phyloP scores from a whole-genome alignment of 2,888 invertebrate genomes.

The Epiblema foenella region DNA sequence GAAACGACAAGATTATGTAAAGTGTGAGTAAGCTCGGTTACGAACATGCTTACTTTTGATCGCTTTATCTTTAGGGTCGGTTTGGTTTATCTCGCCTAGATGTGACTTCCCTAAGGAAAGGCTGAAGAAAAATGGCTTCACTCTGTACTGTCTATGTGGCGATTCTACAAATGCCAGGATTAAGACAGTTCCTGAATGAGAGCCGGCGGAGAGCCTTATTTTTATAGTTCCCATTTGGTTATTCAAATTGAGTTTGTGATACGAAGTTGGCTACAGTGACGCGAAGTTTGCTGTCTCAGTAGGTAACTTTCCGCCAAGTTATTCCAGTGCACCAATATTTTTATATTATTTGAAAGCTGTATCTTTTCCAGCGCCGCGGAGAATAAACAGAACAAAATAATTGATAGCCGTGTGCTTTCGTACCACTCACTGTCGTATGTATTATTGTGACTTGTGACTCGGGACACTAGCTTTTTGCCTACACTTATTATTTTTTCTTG shows the following conservation, averaged over 20 bases:
- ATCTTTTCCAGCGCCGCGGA: neutral
- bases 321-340: conserved; percentile 48
- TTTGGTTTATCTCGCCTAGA: conserved; percentile 24
- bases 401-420: neutral
- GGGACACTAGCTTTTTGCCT: too few relatives aligned
- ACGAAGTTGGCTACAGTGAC: conserved; percentile 42
- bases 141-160: neutral
- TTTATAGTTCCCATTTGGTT: conserved; percentile 16
- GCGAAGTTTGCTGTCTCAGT: conserved; percentile 54
- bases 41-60: conserved; percentile 28
- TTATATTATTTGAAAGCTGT: conserved; percentile 25
- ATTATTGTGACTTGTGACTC: too few relatives aligned
- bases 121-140: neutral
- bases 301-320: conserved; percentile 55
- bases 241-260: conserved; percentile 24
- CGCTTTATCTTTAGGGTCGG: conserved; percentile 10
- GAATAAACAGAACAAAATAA: neutral
- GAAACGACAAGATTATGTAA: conserved; percentile 30
- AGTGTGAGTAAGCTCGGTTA: neutral
- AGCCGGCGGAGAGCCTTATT: conserved; percentile 13
- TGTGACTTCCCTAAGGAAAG: conserved; percentile 11
- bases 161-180: neutral
- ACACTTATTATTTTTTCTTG: too few relatives aligned
- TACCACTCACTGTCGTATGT: too few relatives aligned
- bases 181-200: neutral